Conservation (phyloP, 2,797 vertebrate species). For the Poeciliopsis gracilis region DNA sequence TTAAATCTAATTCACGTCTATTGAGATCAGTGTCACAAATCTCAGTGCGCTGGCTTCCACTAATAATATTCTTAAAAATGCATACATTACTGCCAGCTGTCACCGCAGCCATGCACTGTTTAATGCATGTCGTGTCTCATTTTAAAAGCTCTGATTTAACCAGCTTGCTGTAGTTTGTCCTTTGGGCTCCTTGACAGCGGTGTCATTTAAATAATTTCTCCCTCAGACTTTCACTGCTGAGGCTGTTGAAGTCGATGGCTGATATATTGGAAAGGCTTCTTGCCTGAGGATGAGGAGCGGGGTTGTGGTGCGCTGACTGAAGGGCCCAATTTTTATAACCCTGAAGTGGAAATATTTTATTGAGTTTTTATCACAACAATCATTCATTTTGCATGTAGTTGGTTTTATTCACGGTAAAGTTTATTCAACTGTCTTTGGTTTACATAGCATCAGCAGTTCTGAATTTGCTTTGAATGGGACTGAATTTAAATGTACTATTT, state of each 20-base stretch:
- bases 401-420: background rate
- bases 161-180: constrained; percentile 41
- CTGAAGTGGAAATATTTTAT: background rate
- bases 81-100: constrained; percentile 46
- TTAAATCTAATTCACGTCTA: constrained; percentile 60
- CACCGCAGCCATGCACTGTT: constrained; percentile 35
- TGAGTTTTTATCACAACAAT: background rate
- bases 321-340: background rate
- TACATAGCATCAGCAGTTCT: background rate
- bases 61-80: constrained; percentile 61
- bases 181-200: constrained; percentile 49
- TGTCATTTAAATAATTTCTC: constrained; percentile 51
- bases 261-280: constrained; percentile 12
- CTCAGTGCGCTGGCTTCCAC: constrained; percentile 23
- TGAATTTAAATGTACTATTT: background rate
- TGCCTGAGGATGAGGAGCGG: background rate
- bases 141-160: constrained; percentile 50
- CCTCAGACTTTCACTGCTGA: constrained; percentile 19
- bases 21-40: constrained; percentile 53
- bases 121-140: constrained; percentile 60
- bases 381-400: background rate
- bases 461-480: background rate
- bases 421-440: background rate
- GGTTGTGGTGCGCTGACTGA: background rate
- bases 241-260: constrained; percentile 23